Conservation (phyloP, 2,888 invertebrate species). For the Sinopyrophorus schimmeli region DNA sequence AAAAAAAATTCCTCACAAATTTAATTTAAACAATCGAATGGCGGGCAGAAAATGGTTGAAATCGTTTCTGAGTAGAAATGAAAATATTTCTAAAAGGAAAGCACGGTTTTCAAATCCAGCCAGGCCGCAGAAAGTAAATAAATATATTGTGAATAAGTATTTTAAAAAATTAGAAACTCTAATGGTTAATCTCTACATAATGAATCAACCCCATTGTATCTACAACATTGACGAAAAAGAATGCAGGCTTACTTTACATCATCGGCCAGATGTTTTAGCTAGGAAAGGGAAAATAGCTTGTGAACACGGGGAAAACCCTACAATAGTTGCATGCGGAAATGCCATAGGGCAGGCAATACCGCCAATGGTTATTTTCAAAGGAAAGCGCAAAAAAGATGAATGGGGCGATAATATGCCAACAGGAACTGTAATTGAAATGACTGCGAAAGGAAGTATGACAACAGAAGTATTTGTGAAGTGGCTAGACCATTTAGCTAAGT, state of each 20-base stretch:
- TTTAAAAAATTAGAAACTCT: slow-evolving; percentile 28
- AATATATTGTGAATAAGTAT: slow-evolving; percentile 28
- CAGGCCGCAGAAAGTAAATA: slow-evolving; percentile 36
- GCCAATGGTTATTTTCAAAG: slow-evolving; percentile 44
- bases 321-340: slow-evolving; percentile 44
- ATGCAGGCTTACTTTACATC: slow-evolving; percentile 41
- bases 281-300: slow-evolving; percentile 41
- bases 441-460: slow-evolving; percentile 41
- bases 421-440: slow-evolving; percentile 36
- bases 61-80: slow-evolving; percentile 30
- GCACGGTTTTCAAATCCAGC: slow-evolving; percentile 37
- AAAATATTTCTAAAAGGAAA: slow-evolving; percentile 31
- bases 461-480: slow-evolving; percentile 27
- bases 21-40: slow-evolving; percentile 21
- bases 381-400: slow-evolving; percentile 38
- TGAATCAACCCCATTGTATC: slow-evolving; percentile 19
- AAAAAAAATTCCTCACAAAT: slow-evolving; percentile 21
- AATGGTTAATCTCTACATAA: slow-evolving; percentile 29
- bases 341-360: slow-evolving; percentile 42
- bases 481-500: slow-evolving; percentile 40
- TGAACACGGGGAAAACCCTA: slow-evolving; percentile 48
- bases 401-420: slow-evolving; percentile 40
- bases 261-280: slow-evolving; percentile 40
- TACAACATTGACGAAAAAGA: slow-evolving; percentile 43
- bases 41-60: slow-evolving; percentile 36